Evolutionary conservation across 2,797 vertebrate species (phyloP).

Genomic region (Phyllotis vaccarum): DNA sequence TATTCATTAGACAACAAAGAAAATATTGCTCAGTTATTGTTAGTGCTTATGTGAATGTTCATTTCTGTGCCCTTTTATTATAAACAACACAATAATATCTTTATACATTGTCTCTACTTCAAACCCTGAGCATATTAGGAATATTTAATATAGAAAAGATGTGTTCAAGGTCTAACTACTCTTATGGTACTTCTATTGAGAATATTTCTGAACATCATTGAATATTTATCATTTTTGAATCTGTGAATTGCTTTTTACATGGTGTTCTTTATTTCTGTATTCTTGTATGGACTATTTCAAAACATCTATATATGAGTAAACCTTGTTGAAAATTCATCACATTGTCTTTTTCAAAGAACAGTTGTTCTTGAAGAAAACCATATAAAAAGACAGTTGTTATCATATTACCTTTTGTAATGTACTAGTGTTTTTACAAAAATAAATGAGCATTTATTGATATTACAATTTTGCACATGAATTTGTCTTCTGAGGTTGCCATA

Average conservation of each 20-base stretch:
- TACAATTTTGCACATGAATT: not conserved
- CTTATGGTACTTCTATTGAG: not conserved
- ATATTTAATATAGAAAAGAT: not conserved
- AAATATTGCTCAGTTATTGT: not conserved
- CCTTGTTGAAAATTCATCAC: not conserved
- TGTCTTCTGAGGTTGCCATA: not conserved
- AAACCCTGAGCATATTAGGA: not conserved
- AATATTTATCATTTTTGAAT: not conserved
- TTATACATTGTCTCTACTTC: not conserved
- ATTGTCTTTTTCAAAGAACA: not conserved
- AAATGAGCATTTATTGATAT: not conserved
- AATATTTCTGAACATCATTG: not conserved
- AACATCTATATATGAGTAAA: not conserved
- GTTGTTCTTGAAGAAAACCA: not conserved
- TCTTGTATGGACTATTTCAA: not conserved
- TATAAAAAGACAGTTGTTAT: not conserved
- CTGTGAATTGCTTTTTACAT: not conserved
- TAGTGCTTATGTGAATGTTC: not conserved
- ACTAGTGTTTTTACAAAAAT: not conserved
- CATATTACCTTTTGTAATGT: not conserved
- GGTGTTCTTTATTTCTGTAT: not conserved
- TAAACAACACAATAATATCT: not conserved
- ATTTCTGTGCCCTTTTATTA: not conserved
- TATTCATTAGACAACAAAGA: not conserved
- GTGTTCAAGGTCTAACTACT: not conserved